phyloP scores from a whole-genome alignment of 2,113 vertebrate species.

The Cebidichthys violaceus region DNA sequence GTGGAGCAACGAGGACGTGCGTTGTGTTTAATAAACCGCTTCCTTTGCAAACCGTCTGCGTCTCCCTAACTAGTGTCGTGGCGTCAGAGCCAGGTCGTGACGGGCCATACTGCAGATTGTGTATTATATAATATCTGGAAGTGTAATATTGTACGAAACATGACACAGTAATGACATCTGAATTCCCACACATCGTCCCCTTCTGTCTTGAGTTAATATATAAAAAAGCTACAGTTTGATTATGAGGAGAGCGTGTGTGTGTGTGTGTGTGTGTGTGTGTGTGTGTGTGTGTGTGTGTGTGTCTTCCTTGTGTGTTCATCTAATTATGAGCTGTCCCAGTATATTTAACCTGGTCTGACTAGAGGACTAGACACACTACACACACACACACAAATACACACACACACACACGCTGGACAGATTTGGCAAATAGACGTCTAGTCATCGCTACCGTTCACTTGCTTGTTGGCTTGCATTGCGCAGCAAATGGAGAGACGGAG shows the following conservation, averaged over 20 bases:
- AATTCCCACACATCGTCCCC: background rate
- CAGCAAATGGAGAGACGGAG: constrained; percentile 42
- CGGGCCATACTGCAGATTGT: background rate
- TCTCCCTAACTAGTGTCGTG: no score
- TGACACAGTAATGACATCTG: background rate
- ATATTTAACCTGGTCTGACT: no score
- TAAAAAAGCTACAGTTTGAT: background rate
- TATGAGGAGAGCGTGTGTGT: background rate
- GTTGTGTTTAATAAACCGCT: no score
- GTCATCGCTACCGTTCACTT: background rate
- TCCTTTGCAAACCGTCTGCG: no score
- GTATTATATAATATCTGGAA: background rate
- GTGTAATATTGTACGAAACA: background rate
- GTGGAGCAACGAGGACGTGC: no score
- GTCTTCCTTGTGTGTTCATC: background rate
- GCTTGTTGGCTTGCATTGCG: constrained; percentile 38
- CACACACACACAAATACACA: background rate
- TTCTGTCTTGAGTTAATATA: background rate
- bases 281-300: background rate
- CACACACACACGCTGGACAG: background rate
- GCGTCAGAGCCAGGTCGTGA: no score
- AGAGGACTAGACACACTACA: no score
- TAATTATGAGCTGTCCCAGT: background rate
- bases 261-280: background rate
- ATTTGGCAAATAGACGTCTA: background rate